phyloP scores from a whole-genome alignment of 2,113 vertebrate species.

The Bombycilla garrulus region DNA sequence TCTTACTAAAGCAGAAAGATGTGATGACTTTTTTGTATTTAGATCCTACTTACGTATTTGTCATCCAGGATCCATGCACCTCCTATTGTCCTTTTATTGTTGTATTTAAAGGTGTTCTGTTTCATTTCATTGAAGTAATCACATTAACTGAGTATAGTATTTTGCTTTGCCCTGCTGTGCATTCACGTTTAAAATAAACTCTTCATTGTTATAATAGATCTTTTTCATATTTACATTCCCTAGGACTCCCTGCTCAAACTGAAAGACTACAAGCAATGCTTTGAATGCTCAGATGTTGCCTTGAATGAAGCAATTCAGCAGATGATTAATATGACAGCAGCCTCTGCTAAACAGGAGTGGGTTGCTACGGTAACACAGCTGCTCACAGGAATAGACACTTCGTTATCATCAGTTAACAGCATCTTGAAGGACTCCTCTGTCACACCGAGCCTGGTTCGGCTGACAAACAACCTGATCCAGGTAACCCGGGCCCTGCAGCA shows the following conservation, averaged over 20 bases:
- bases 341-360: constrained; percentile 92
- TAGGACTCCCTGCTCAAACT: constrained; percentile 91
- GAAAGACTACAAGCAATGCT: constrained; percentile 87
- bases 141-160: neutral
- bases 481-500: constrained; percentile 53
- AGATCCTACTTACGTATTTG: neutral
- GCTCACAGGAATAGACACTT: constrained; percentile 85
- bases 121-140: neutral
- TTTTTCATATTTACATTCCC: neutral
- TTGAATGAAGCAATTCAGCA: constrained; percentile 94
- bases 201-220: neutral
- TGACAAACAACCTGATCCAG: constrained; percentile 95
- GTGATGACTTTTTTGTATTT: neutral
- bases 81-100: neutral
- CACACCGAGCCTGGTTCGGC: constrained; percentile 78
- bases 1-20: neutral
- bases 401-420: constrained; percentile 76
- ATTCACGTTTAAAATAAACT: neutral
- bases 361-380: constrained; percentile 86
- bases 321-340: constrained; percentile 77
- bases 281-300: constrained; percentile 90
- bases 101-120: neutral
- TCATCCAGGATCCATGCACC: neutral
- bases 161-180: neutral
- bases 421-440: constrained; percentile 77